These are phyloP conservation scores for Mycetomoellerius zeteki DNA, from an alignment of 1,140 invertebrate species.

Conservation along the genomic window DNA sequence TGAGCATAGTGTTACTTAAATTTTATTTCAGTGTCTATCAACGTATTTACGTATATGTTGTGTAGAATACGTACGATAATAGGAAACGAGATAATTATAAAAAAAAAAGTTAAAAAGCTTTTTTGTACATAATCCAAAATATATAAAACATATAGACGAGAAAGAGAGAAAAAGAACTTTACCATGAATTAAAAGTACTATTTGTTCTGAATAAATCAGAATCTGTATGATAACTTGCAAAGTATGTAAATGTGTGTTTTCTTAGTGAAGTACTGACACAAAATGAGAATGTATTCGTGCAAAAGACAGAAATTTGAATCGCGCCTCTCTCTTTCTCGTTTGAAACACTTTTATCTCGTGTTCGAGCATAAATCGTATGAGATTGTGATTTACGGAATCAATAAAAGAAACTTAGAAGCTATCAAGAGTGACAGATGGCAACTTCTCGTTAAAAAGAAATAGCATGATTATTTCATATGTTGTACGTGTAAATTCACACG, in stretches of 20 bases:
- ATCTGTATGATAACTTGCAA: background rate
- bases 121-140: background rate
- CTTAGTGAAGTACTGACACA: background rate
- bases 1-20: background rate
- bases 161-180: background rate
- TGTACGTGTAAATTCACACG: constrained; percentile 59
- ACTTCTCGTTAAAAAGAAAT: constrained; percentile 64
- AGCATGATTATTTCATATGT: constrained; percentile 48
- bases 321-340: background rate
- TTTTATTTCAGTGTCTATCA: background rate
- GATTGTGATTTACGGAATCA: constrained; percentile 16
- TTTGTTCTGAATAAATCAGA: constrained; percentile 29
- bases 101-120: background rate
- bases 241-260: constrained; percentile 20
- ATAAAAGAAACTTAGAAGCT: background rate
- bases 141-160: background rate
- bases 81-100: background rate
- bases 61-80: background rate
- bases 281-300: background rate
- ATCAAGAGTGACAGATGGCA: constrained; percentile 22
- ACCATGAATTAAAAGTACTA: constrained; percentile 5
- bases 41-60: constrained; percentile 1
- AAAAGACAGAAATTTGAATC: background rate
- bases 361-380: background rate
- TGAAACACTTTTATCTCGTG: constrained; percentile 1